Evolutionary conservation across 2,888 invertebrate genomes (phyloP).

Genomic region (Napeogenes inachia): DNA sequence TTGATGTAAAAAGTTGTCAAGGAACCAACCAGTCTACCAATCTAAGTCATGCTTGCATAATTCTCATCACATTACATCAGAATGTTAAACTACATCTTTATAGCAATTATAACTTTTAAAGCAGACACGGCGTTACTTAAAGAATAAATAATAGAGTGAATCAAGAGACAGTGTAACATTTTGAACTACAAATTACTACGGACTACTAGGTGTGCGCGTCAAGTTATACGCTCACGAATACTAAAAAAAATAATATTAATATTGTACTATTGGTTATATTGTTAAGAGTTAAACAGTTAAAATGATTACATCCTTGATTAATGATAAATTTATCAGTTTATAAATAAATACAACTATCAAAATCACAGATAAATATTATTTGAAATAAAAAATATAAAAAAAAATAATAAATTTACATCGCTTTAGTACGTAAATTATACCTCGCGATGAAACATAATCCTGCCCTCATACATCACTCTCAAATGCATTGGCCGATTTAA

Average conservation of each 20-base stretch:
- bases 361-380: background rate
- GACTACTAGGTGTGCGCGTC: constrained; percentile 1
- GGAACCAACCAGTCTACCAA: no score
- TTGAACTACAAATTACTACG: constrained; percentile 59
- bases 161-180: constrained; percentile 55
- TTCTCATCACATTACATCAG: no score
- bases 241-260: no score
- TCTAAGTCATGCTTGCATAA: no score
- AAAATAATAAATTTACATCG: constrained; percentile 18
- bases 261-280: no score
- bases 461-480: constrained; percentile 59
- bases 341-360: background rate
- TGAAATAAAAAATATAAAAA: background rate
- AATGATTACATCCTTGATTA: no score
- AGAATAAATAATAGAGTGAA: constrained; percentile 60
- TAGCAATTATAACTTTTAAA: no score
- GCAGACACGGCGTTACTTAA: constrained; percentile 42
- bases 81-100: no score
- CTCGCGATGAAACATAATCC: constrained; percentile 37
- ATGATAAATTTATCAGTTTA: no score
- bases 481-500: constrained; percentile 62
- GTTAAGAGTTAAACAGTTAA: no score
- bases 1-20: no score
- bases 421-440: constrained; percentile 28
- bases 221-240: constrained; percentile 5